Base-by-base conservation (phyloP, 2,113 vertebrate genomes). In the Prinia subflava region DNA sequence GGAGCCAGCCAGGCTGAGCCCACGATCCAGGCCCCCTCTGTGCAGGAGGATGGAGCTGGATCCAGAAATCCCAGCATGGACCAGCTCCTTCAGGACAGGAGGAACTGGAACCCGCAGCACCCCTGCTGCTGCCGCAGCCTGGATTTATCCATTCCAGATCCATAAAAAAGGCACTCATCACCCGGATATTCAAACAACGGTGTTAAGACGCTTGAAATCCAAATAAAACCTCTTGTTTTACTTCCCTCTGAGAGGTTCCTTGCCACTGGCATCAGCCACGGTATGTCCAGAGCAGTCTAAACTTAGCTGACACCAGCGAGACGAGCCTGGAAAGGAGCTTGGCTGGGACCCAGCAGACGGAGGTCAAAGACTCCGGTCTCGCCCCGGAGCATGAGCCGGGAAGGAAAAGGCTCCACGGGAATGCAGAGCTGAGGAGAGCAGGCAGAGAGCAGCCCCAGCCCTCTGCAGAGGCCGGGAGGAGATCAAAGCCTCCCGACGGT, bases 401-500 rank as follows among this genome's bases (percentile, higher is more conserved):
- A 67, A 91, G 83, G 83, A 87, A 83, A 92, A 89, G 49, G 71
- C 85, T 92, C 44, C 0, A 46, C 4, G 28, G 46, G 88, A 89
- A 89, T 0, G 44, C 47, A 14, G 68, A 0, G 31, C 59, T 5
- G 49, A 65, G 93, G 8, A 55, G 9, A 56, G 44, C 49, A 71
- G 75, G 13, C 1, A 27, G 60, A 37, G 90, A 94, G 69, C 60
- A 41, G 27, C 50, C 15, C 41, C 44, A 83, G 73, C 47, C 71
- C 50, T 31, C 70, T 44, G 24, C 70, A 13, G 23, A 52, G 11
- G 31, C 78, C 76, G 42, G 65, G 90, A 73, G 7, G 37, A 95
- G 95, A 98, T 97, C 96, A 97, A 97, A 98, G 95, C 90, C 56
- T 52, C 13, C 83, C 57, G 8, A 31, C 24, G 17, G 93, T 73